A percentile compares a stretch with the other conserved stretches of the same genome.
These are phyloP conservation scores for Chondrilla cf. caribensis DNA, from an alignment of 37 sponge, comb jelly and placozoan species.

Conservation along the genomic window DNA sequence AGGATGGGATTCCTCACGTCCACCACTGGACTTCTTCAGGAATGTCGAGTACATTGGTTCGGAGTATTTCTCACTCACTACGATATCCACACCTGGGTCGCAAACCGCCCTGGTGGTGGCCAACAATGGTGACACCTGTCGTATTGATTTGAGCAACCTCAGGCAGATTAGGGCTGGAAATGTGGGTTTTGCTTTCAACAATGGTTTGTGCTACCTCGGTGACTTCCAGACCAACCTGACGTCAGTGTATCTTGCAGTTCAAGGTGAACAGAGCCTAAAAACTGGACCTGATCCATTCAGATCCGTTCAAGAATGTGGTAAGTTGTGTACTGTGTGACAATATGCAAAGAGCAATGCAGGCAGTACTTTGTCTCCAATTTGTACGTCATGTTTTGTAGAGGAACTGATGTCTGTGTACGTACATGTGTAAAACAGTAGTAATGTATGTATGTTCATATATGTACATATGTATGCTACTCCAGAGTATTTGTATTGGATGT, in stretches of 20 bases:
- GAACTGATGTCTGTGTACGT: too few relatives aligned
- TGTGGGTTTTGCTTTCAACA: not conserved
- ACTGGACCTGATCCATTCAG: not conserved
- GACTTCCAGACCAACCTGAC: conserved; percentile 20
- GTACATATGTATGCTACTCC: too few relatives aligned
- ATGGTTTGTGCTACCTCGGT: conserved; percentile 42
- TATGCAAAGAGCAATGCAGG: too few relatives aligned
- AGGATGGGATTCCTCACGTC: not conserved
- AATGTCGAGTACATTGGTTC: conserved; percentile 20
- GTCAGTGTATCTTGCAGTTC: not conserved
- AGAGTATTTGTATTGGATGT: too few relatives aligned
- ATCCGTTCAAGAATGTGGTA: not conserved
- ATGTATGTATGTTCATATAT: too few relatives aligned
- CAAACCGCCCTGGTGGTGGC: not conserved
- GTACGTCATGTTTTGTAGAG: too few relatives aligned
- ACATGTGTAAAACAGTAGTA: too few relatives aligned
- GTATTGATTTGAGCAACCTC: conserved; percentile 33
- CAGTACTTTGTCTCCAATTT: too few relatives aligned
- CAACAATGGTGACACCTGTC: not conserved
- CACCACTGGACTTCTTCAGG: conserved; percentile 1
- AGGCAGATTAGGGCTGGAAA: conserved; percentile 24
- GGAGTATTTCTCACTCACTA: not conserved
- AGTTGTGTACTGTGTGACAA: too few relatives aligned
- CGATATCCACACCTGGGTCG: not conserved
- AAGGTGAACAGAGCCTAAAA: not conserved